Base-by-base conservation (phyloP, 2,888 invertebrate species). In the Lycaena phlaeas region DNA sequence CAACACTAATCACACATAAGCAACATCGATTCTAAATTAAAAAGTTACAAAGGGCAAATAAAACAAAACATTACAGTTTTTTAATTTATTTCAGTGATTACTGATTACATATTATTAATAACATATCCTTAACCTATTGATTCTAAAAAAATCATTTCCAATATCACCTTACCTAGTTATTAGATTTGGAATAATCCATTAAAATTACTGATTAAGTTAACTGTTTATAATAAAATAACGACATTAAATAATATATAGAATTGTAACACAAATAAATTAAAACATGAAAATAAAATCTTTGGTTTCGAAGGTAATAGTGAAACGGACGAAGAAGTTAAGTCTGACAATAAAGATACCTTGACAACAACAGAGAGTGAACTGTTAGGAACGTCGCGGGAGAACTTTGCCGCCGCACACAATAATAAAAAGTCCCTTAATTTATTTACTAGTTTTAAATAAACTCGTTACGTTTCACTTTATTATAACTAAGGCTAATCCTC, bases 141-240 rank as follows among this genome's bases (percentile, higher is more conserved):
- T 77, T 77, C 84, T 82, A 82, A 79, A 84, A 84, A 84, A 82
- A 81, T 81, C 82, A 81, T 79, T 82, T 82, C 81, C 82, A 81
- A 81, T 82, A 81, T 81, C 78, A 76, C 72, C 82, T 82, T 82
- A 81, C 53, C 72, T 81, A 81, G 63, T 78, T 76, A 75, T 72
- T 76, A n/a, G n/a, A 69, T 71, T 71, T 67, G 69, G 73, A 79
- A 73, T 75, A 75, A 71, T 76, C 74, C 78, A 68, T 75, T 77
- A 74, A 72, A 75, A 70, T 68, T 77, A 77, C 69, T 63, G 68
- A 68, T 73, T 67, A 60, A 54, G 52, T 64, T 52, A 51, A 60
- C 52, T 51, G 48, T 46, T 49, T 51, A n/a, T n/a, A 41, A 50
- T 53, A 48, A 52, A 27, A 40, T 29, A 27, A 43, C n/a, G n/a